A percentile compares a stretch with the other conserved stretches of the same genome.
Conservation (phyloP, 2,113 vertebrate species). For the Ariopsis seemanni region DNA sequence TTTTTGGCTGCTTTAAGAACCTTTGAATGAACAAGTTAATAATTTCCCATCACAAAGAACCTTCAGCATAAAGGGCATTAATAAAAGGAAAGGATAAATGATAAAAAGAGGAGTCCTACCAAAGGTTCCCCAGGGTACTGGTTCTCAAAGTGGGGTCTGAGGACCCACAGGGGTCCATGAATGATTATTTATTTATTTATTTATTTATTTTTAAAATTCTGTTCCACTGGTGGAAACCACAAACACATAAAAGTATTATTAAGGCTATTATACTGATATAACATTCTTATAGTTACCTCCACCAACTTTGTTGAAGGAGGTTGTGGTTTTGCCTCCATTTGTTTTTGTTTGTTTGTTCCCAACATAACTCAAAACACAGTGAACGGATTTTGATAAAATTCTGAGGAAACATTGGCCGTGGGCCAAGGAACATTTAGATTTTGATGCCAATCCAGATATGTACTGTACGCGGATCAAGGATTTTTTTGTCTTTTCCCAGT, state of each 20-base stretch:
- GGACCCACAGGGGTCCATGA: neutral
- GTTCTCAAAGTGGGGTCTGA: neutral
- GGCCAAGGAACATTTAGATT: too few relatives aligned
- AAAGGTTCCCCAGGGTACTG: neutral
- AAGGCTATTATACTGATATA: neutral
- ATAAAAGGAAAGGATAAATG: conserved; percentile 10
- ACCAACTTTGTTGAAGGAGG: too few relatives aligned
- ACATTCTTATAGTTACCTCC: neutral
- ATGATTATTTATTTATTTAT: neutral
- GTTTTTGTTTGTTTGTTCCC: too few relatives aligned
- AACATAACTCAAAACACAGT: too few relatives aligned
- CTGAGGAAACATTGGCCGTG: too few relatives aligned
- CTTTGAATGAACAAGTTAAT: neutral
- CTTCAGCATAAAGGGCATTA: neutral
- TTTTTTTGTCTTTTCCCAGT: too few relatives aligned
- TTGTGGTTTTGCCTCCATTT: too few relatives aligned
- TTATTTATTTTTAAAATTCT: neutral
- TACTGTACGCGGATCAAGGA: too few relatives aligned
- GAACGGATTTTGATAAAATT: too few relatives aligned
- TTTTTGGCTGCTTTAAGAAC: conserved; percentile 1
- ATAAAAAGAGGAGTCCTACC: neutral
- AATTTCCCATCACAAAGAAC: conserved; percentile 14
- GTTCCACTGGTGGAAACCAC: neutral
- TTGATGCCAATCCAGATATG: too few relatives aligned
- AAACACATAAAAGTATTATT: neutral